Conservation (phyloP, 2,113 vertebrate genomes). For the Stegastes partitus region DNA sequence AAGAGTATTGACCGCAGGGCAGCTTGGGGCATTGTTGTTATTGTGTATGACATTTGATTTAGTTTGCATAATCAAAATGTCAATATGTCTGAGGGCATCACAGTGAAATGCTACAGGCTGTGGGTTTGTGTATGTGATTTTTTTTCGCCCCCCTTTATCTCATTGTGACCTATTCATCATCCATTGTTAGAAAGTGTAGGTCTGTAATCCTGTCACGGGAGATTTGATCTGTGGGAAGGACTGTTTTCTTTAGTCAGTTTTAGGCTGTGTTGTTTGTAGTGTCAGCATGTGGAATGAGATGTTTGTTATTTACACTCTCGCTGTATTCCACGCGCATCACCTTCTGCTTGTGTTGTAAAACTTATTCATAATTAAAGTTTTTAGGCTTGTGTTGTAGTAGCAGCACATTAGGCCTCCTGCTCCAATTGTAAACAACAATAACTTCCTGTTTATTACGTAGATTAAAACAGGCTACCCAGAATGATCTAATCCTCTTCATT, state of each 20-base stretch:
- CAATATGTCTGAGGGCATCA: constrained; percentile 57
- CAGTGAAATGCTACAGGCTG: constrained; percentile 19
- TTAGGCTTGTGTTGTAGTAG: not conserved
- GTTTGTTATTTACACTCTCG: not conserved
- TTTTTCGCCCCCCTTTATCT: not conserved
- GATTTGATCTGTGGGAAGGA: constrained; percentile 46
- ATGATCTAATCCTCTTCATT: constrained; percentile 10
- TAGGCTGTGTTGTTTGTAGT: not conserved
- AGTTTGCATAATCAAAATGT: constrained; percentile 59
- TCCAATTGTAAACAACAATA: not conserved
- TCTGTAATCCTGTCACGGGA: constrained; percentile 64
- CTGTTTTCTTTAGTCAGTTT: not conserved
- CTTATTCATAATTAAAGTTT: not conserved
- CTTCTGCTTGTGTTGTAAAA: not conserved
- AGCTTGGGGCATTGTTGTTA: constrained; percentile 26
- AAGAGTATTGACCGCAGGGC: constrained; percentile 44
- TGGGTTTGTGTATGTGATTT: constrained; percentile 14
- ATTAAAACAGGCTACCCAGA: not conserved
- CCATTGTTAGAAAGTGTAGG: constrained; percentile 45
- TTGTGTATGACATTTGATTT: constrained; percentile 69
- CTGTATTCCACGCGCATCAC: not conserved
- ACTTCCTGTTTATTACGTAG: not conserved
- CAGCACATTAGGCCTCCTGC: not conserved
- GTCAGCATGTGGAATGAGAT: not conserved
- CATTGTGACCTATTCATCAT: constrained; percentile 40